Evolutionary conservation across 2,113 vertebrate species (phyloP).

Genomic region (Urocolius indicus): DNA sequence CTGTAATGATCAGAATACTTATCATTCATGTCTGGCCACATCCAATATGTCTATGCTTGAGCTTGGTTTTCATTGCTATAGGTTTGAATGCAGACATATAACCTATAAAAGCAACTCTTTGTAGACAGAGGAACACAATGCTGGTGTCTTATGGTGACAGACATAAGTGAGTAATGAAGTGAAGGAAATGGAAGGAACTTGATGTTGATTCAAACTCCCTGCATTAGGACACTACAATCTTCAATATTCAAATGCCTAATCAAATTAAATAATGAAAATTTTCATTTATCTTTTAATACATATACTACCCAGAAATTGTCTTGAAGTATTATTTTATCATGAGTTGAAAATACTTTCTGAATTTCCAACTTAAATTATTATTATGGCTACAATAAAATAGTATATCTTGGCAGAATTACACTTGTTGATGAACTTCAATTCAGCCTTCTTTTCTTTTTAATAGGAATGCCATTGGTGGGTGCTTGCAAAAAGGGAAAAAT

Average conservation of each 20-base stretch:
- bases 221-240: background rate
- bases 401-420: background rate
- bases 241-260: background rate
- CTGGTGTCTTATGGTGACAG: background rate
- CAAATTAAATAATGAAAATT: background rate
- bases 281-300: background rate
- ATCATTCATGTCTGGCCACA: background rate
- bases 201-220: background rate
- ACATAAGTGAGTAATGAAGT: background rate
- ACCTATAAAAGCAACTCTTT: background rate
- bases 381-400: background rate
- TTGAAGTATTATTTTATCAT: background rate
- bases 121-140: background rate
- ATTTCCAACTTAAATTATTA: background rate
- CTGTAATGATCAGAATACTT: background rate
- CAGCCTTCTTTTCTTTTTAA: background rate
- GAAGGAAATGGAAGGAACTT: background rate
- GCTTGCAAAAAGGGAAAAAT: background rate
- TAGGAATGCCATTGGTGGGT: background rate
- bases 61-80: background rate
- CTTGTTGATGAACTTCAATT: background rate
- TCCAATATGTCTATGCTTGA: background rate
- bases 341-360: background rate
- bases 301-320: background rate
- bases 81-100: background rate